Percentiles rank a stretch among this genome's conserved stretches.
These are phyloP conservation scores for Halictus ligatus DNA, from an alignment of 2,888 invertebrate genomes.

Conservation along the genomic window DNA sequence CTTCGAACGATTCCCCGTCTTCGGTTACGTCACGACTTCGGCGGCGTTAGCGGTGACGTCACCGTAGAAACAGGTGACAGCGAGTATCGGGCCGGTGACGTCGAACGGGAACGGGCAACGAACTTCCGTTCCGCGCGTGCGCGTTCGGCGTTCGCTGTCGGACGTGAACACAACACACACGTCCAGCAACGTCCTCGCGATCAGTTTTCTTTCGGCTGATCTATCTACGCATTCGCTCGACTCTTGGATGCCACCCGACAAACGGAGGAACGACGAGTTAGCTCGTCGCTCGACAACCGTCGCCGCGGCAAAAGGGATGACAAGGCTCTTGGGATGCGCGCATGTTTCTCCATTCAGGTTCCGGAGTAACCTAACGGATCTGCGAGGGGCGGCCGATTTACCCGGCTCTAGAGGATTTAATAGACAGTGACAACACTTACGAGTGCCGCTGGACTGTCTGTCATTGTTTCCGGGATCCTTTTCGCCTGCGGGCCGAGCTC, in stretches of 20 bases:
- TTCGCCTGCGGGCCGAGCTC: conserved; percentile 34
- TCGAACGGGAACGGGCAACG: conserved; percentile 69
- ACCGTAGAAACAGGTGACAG: conserved; percentile 70
- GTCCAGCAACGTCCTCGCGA: conserved; percentile 26
- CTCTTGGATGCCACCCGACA: neutral
- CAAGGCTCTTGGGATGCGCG: conserved; percentile 22
- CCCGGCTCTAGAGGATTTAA: conserved; percentile 49
- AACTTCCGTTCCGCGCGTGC: conserved; percentile 67
- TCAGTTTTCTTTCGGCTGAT: conserved; percentile 33
- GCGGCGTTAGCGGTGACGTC: conserved; percentile 61
- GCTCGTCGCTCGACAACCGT: neutral
- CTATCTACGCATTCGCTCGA: conserved; percentile 12
- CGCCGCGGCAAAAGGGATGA: neutral
- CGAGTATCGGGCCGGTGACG: conserved; percentile 64
- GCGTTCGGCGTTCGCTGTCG: conserved; percentile 43
- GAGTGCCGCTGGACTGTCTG: conserved; percentile 72
- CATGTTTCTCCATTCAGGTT: conserved; percentile 27
- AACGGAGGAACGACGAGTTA: neutral
- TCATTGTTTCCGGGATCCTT: conserved; percentile 67
- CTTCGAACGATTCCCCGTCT: conserved; percentile 9
- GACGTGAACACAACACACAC: conserved; percentile 60
- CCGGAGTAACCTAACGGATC: conserved; percentile 50
- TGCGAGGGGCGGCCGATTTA: conserved; percentile 40
- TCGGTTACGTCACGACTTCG: conserved; percentile 55
- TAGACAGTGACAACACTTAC: conserved; percentile 75